A percentile compares a stretch with the other conserved stretches of the same genome.
Evolutionary conservation across 2,888 invertebrate species (phyloP).

Genomic region (Phymatocera aterrima): DNA sequence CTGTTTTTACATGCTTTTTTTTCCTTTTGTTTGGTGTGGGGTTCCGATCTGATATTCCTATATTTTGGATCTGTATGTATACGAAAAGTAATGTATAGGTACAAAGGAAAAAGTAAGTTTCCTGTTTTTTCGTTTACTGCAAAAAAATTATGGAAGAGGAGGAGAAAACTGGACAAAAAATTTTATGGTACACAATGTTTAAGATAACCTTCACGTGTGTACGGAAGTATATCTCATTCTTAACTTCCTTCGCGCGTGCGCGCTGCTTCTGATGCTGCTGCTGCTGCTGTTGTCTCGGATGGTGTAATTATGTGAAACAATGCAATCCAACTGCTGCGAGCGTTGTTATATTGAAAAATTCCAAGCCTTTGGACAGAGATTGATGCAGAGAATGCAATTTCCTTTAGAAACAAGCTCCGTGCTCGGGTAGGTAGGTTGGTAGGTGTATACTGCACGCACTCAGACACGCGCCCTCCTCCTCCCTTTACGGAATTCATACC

Average conservation of each 20-base stretch:
- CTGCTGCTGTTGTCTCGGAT: background rate
- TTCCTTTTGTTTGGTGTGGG: background rate
- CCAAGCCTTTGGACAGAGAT: constrained; percentile 43
- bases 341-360: constrained; percentile 45
- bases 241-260: too few species aligned
- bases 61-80: too few species aligned
- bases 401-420: constrained; percentile 17
- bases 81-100: too few species aligned
- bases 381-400: constrained; percentile 45
- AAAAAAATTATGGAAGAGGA: too few species aligned
- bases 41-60: too few species aligned
- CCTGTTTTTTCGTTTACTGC: too few species aligned
- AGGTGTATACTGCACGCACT: constrained; percentile 4
- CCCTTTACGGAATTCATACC: background rate
- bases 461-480: background rate
- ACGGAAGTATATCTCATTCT: too few species aligned
- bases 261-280: too few species aligned
- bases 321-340: background rate
- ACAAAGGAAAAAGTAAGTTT: too few species aligned
- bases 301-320: constrained; percentile 33
- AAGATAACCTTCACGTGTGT: too few species aligned
- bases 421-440: background rate
- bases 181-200: too few species aligned
- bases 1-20: background rate
- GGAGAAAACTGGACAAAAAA: too few species aligned